Evolutionary conservation across 1,140 invertebrate species (phyloP).

Genomic region (Ladona fulva): DNA sequence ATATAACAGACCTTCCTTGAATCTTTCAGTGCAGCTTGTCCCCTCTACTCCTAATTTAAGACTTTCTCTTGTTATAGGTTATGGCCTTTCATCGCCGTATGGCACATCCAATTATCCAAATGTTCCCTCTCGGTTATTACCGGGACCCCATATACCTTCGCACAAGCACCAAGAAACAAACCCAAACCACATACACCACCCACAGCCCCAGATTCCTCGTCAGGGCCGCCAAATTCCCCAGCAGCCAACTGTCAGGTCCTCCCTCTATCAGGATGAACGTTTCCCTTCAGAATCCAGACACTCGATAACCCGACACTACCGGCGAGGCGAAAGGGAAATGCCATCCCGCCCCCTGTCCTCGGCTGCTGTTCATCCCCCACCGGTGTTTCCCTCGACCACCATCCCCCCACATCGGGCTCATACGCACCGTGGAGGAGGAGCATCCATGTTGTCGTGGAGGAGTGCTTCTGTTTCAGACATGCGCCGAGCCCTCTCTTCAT

Average conservation of each 20-base stretch:
- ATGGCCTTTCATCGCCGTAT: constrained; percentile 15
- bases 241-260: neutral
- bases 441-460: constrained; percentile 17
- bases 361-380: neutral
- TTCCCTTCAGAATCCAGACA: neutral
- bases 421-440: neutral
- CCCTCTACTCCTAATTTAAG: constrained; percentile 12
- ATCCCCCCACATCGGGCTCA: constrained; percentile 1
- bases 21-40: neutral
- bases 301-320: neutral
- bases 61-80: constrained; percentile 16
- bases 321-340: neutral
- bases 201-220: neutral
- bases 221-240: neutral
- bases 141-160: neutral
- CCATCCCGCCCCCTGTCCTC: neutral
- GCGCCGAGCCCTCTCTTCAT: constrained; percentile 5
- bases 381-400: neutral
- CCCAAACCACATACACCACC: neutral
- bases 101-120: constrained; percentile 12
- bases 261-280: neutral
- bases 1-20: neutral
- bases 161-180: neutral
- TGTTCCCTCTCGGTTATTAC: neutral
- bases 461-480: constrained; percentile 21